phyloP scores from a whole-genome alignment of 2,888 invertebrate species.

The Lithodes maja region DNA sequence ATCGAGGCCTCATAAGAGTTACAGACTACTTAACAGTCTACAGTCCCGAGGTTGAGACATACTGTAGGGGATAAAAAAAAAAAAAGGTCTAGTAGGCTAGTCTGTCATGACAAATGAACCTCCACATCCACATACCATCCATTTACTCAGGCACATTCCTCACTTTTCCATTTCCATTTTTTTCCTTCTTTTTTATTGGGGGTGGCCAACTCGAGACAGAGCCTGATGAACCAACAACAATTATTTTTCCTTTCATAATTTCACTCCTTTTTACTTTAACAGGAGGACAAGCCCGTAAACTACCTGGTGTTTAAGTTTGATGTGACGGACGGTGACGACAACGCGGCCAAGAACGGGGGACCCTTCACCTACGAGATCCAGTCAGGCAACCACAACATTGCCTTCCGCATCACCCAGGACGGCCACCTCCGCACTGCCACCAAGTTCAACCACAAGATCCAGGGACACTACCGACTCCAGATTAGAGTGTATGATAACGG shows the following conservation, averaged over 20 bases:
- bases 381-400: slow-evolving; percentile 88
- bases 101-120: too few species aligned
- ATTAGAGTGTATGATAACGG: slow-evolving; percentile 96
- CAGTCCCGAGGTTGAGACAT: too few species aligned
- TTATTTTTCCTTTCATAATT: neutral
- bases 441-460: slow-evolving; percentile 88
- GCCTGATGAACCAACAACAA: neutral
- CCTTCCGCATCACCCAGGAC: slow-evolving; percentile 90
- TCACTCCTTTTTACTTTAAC: slow-evolving; percentile 72
- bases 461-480: slow-evolving; percentile 86
- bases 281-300: slow-evolving; percentile 92
- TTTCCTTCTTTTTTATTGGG: too few species aligned
- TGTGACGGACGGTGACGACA: slow-evolving; percentile 88
- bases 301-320: slow-evolving; percentile 86
- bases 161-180: too few species aligned
- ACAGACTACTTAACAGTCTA: too few species aligned
- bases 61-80: too few species aligned
- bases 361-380: slow-evolving; percentile 77
- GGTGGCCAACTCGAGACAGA: too few species aligned
- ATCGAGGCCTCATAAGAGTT: too few species aligned
- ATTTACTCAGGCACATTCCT: too few species aligned
- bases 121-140: too few species aligned
- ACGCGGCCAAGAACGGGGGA: slow-evolving; percentile 82
- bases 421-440: slow-evolving; percentile 89
- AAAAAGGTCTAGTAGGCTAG: too few species aligned